Base-by-base conservation (phyloP, 2,113 vertebrate species). In the Leptobrachium ailaonicum region DNA sequence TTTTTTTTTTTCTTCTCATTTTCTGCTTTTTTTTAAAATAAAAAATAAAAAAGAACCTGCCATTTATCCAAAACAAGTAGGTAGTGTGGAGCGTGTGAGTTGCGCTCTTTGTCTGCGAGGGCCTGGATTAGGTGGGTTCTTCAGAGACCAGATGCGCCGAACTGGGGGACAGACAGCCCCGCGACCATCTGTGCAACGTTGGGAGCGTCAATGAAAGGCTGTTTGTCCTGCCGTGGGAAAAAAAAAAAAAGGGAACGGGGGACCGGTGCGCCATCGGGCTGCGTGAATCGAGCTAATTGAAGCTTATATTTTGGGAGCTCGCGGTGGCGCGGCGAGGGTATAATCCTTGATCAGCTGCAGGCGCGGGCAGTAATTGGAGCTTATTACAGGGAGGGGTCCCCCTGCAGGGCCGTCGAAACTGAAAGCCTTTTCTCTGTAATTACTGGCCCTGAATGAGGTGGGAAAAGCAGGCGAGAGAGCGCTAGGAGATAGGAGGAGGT, bases 331-430 rank as follows among this genome's bases (percentile, higher is more conserved):
- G 85, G 88, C 89, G 87, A 88, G 87, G 83, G 90, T 92, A 94
- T 95, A 95, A 96, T 95, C 93, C 93, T 92, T 94, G 92, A 92
- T 95, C 94, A 92, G 84, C 90, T 93, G 90, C 90, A 89, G 86
- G 93, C 85, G 88, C 88, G 86, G 91, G 86, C 88, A 87, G 90
- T 92, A 92, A 93, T 92, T 91, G 93, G 92, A 93, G 91, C 90
- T 90, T 89, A 90, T 95, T 94, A 94, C 93, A 91, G 89, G 90
- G 86, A 88, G 86, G 85, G 85, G 85, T 93, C 88, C 89, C 90
- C 93, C 92, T 90, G 86, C 86, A 83, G 88, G 83, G 91, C 86
- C 83, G 90, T 87, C 89, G 91, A 94, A 93, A 94, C 90, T 87
- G 93, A 95, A 93, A 95, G 86, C 89, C 88, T 88, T 87, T 87